Percentiles rank a stretch among this genome's conserved stretches.
These are phyloP conservation scores for Anguilla pacifica DNA, from an alignment of 2,797 vertebrate genomes.

Conservation along the genomic window DNA sequence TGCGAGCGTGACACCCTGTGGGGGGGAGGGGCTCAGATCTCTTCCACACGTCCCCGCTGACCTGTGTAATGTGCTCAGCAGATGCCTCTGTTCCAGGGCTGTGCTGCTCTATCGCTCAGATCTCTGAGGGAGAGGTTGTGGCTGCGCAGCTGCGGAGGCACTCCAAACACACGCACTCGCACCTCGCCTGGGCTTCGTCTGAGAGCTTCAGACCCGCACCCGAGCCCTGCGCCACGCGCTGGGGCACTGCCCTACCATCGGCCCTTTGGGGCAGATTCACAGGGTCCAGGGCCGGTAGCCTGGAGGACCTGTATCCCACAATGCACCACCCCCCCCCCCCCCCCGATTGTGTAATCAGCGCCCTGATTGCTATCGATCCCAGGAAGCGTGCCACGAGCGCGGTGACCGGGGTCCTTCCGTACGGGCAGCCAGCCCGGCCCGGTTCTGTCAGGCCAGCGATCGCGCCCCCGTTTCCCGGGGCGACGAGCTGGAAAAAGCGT, in stretches of 20 bases:
- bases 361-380: conserved; percentile 46
- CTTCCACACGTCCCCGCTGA: background rate
- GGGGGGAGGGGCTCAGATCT: background rate
- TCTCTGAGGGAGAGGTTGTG: background rate
- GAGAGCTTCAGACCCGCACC: background rate
- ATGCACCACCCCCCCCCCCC: background rate
- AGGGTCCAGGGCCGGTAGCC: background rate
- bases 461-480: conserved; percentile 42
- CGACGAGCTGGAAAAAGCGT: conserved; percentile 48
- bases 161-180: background rate
- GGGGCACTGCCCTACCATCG: background rate
- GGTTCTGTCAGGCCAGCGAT: conserved; percentile 34
- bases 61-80: background rate
- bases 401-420: conserved; percentile 1
- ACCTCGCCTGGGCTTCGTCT: background rate
- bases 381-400: background rate
- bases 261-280: background rate
- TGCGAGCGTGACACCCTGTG: background rate
- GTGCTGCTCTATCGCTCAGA: background rate
- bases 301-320: background rate
- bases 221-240: background rate
- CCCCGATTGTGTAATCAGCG: conserved; percentile 31
- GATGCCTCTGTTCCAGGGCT: background rate
- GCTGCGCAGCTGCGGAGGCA: background rate
- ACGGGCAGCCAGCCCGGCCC: background rate